These are phyloP conservation scores for Hemibagrus guttatus DNA, from an alignment of 2,797 vertebrate genomes.

Conservation along the genomic window DNA sequence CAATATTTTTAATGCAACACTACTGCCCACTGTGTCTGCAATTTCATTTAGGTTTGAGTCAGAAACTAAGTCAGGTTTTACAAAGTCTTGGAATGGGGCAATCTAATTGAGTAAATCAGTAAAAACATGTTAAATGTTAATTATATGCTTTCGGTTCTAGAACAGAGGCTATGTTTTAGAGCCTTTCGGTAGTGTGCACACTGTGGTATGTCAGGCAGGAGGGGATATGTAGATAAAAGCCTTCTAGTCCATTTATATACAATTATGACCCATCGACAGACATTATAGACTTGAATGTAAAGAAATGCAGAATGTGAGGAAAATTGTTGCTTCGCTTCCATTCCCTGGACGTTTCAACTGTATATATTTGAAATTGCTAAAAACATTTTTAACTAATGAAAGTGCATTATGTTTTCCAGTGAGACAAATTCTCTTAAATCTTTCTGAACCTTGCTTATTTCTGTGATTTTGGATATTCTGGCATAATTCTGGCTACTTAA, in stretches of 20 bases:
- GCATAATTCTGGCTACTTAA: background rate
- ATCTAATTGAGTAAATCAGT: background rate
- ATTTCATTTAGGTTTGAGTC: background rate
- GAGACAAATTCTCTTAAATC: background rate
- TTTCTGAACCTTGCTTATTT: conserved; percentile 20
- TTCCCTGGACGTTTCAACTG: background rate
- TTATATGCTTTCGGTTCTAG: too few species aligned
- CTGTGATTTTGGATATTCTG: conserved; percentile 7
- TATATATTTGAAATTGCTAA: conserved; percentile 9
- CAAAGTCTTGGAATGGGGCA: background rate
- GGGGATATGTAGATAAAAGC: background rate
- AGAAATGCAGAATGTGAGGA: background rate
- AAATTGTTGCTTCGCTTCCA: background rate
- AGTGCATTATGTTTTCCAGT: background rate
- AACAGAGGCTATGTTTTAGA: background rate
- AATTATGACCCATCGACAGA: background rate
- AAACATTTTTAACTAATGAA: background rate
- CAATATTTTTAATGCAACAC: background rate
- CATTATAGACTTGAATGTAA: background rate
- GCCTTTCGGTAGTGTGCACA: background rate
- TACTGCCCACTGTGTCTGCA: background rate
- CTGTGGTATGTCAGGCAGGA: background rate
- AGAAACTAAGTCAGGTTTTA: background rate
- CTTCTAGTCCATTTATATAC: background rate
- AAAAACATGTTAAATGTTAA: background rate